Evolutionary conservation across 2,888 invertebrate species (phyloP), one percentile per base, ranked within the genome.

Genomic region (Beris morrisii): DNA sequence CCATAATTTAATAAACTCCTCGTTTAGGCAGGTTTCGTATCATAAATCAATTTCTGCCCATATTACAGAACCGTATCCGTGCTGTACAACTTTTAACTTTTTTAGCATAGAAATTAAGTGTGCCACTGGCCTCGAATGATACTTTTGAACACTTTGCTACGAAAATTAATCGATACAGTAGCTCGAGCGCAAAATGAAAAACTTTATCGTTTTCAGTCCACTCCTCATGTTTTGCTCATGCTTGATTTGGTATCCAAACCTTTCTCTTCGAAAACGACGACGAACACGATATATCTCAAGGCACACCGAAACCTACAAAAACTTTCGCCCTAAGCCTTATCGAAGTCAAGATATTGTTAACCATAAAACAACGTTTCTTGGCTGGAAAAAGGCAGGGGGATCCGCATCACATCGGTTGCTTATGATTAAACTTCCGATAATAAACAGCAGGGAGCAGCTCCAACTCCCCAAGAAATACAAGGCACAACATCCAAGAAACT

Each of bases 331-430:
- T 52, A 59, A 61, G 52, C 61, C 61, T 61, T 61, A 61, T 61
- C 61, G 61, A 61, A 61, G 61, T 50, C 61, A 61, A 61, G 50
- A 52, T 61, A 61, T 61, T 61, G 61, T 61, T 52, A 61, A 38
- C 61, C 61, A 61, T 61, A 61, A 61, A 61, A 61, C 61, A 61
- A 61, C 61, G 52, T 61, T 52, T 52, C 50, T 38, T 38, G 50
- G 52, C 30, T 50, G 22, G 50, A 50, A 61, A 50, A 61, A 59
- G 11, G 50, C 61, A 4, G 11, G 28, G 28, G 50, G 15, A 13
- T 38, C 12, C 38, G 12, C 32, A 61, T 50, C 52, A 13, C 61
- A 52, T 44, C 58, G 61, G 22, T 52, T 50, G 38, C 28, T 61
- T 52, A 46, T 43, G 61, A 61, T 61, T 61, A 15, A 50, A 50